Conservation (phyloP, 1,140 invertebrate species). For the Temnothorax longispinosus region DNA sequence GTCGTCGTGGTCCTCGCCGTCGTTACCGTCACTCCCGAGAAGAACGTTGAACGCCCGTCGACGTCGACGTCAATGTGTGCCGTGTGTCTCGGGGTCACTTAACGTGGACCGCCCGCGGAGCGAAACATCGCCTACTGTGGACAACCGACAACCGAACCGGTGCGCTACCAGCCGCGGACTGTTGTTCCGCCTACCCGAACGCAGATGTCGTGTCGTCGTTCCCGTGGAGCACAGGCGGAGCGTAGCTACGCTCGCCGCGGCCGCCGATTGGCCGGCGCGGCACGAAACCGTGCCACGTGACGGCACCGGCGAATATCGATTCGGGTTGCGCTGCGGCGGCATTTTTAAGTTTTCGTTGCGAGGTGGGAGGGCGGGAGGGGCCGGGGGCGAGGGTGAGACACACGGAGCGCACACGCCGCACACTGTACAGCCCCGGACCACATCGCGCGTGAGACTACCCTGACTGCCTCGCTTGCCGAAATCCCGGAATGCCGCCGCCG, state of each 20-base stretch:
- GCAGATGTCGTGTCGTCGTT: slow-evolving; percentile 81
- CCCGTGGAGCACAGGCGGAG: slow-evolving; percentile 65
- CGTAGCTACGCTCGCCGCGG: slow-evolving; percentile 44
- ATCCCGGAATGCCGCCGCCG: slow-evolving; percentile 31
- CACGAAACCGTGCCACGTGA: slow-evolving; percentile 87
- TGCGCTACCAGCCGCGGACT: slow-evolving; percentile 83
- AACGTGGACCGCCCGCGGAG: slow-evolving; percentile 72
- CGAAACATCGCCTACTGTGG: slow-evolving; percentile 71
- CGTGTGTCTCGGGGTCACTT: slow-evolving; percentile 69
- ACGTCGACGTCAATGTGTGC: slow-evolving; percentile 31
- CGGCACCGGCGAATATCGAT: slow-evolving; percentile 88
- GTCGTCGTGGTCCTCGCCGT: slow-evolving; percentile 74
- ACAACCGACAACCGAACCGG: slow-evolving; percentile 38
- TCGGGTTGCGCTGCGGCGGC: slow-evolving; percentile 90
- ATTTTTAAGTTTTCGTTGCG: slow-evolving; percentile 90
- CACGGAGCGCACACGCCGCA: slow-evolving; percentile 33
- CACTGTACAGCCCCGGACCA: slow-evolving; percentile 78
- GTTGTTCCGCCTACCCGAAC: slow-evolving; percentile 78
- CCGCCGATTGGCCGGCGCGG: slow-evolving; percentile 82
- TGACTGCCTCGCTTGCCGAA: slow-evolving; percentile 32
- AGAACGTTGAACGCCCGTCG: slow-evolving; percentile 58
- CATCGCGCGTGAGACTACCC: slow-evolving; percentile 74
- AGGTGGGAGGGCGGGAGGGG: slow-evolving; percentile 54
- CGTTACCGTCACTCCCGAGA: background rate
- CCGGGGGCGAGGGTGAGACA: slow-evolving; percentile 41